Percentiles rank a stretch among this genome's conserved stretches.
Evolutionary conservation across 1,140 invertebrate species (phyloP).

Genomic region (Orchesella cincta): DNA sequence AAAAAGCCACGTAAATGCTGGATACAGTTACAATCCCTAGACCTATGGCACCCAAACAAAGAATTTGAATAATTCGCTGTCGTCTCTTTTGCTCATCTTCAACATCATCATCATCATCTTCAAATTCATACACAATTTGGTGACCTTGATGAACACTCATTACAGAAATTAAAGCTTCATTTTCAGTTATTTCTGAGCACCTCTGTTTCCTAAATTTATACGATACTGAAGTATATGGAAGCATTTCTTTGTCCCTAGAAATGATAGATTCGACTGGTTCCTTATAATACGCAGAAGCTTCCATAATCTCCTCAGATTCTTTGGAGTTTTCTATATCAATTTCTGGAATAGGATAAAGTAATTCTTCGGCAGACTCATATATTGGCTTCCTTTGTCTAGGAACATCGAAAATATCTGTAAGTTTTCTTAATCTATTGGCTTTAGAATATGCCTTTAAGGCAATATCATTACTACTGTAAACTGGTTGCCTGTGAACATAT

Average conservation of each 20-base stretch:
- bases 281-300: not conserved
- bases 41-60: conserved; percentile 16
- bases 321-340: not conserved
- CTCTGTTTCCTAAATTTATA: not conserved
- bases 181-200: too few relatives aligned
- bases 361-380: not conserved
- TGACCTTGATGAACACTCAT: conserved; percentile 4
- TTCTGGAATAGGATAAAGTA: not conserved
- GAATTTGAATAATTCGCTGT: conserved; percentile 8
- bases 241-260: not conserved
- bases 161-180: not conserved
- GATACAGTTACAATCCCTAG: conserved; percentile 12
- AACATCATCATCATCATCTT: conserved; percentile 25
- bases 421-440: too few relatives aligned
- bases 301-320: not conserved
- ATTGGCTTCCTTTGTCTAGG: not conserved
- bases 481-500: not conserved
- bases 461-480: not conserved
- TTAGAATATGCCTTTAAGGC: too few relatives aligned
- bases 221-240: not conserved
- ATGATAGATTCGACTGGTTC: not conserved
- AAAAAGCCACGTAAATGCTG: conserved; percentile 17
- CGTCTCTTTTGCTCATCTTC: conserved; percentile 19
- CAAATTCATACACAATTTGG: not conserved
- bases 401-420: too few relatives aligned